These are phyloP conservation scores for Syrista parreyssii DNA, from an alignment of 2,888 invertebrate genomes.

Conservation along the genomic window DNA sequence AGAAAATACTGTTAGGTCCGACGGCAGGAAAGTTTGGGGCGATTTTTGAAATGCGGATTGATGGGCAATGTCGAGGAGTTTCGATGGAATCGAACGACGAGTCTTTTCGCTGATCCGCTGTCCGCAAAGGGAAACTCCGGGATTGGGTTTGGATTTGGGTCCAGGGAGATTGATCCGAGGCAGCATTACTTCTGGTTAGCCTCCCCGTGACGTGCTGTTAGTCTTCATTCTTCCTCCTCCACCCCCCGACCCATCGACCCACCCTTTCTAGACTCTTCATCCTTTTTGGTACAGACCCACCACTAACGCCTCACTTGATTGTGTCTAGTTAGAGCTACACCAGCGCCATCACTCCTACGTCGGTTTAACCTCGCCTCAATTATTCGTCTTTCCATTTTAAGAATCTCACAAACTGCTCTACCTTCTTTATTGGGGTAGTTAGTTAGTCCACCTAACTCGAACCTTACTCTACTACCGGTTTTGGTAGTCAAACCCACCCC, in stretches of 20 bases:
- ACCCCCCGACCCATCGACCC: slow-evolving; percentile 29
- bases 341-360: slow-evolving; percentile 58
- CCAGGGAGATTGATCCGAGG: slow-evolving; percentile 61
- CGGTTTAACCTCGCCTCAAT: slow-evolving; percentile 52
- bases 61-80: not conserved
- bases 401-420: slow-evolving; percentile 27
- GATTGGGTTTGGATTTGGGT: slow-evolving; percentile 44
- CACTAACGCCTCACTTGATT: slow-evolving; percentile 59
- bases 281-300: slow-evolving; percentile 26
- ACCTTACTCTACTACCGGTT: not conserved
- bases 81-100: not conserved
- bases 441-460: not conserved
- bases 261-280: not conserved
- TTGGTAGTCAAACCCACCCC: not conserved
- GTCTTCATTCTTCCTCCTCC: slow-evolving; percentile 61
- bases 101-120: not conserved
- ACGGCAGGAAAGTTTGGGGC: not conserved
- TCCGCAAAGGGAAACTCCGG: not conserved
- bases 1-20: not conserved
- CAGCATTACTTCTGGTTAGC: slow-evolving; percentile 65
- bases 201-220: slow-evolving; percentile 62
- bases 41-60: not conserved
- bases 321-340: slow-evolving; percentile 64
- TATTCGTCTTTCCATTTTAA: slow-evolving; percentile 62
- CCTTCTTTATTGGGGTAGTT: slow-evolving; percentile 23